phyloP scores from a whole-genome alignment of 2,113 vertebrate genomes.

The Carlito syrichta region DNA sequence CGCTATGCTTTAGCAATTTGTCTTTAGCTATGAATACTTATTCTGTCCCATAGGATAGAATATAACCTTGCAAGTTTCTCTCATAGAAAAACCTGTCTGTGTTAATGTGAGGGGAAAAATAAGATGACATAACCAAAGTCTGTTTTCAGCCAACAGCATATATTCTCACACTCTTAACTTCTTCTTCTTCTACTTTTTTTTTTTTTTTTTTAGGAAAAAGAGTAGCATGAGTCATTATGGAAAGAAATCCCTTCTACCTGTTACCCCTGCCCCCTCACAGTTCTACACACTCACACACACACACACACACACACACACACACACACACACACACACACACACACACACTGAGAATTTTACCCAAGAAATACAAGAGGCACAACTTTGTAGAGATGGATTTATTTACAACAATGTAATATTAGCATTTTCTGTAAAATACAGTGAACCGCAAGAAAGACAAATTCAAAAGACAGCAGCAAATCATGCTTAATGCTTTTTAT shows the following conservation, averaged over 20 bases:
- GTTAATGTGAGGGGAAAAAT: not conserved
- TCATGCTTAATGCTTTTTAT: not conserved
- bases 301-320: not conserved
- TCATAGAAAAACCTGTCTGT: not conserved
- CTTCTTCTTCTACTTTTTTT: too few species aligned
- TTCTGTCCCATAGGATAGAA: not conserved
- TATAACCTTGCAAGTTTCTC: not conserved
- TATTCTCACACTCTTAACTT: not conserved
- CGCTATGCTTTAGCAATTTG: not conserved
- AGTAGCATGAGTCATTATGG: not conserved
- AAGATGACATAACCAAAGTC: not conserved
- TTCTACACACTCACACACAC: not conserved
- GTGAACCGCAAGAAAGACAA: not conserved
- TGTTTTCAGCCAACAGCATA: not conserved
- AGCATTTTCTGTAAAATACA: not conserved
- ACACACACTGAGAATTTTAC: not conserved
- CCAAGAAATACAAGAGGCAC: not conserved
- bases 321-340: not conserved
- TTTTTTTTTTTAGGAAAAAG: constrained; percentile 16
- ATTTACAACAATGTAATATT: not conserved
- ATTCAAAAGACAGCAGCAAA: not conserved
- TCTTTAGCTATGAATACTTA: constrained; percentile 3
- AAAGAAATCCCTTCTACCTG: not conserved
- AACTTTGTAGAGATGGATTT: not conserved
- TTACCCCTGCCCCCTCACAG: not conserved